A percentile compares a stretch with the other conserved stretches of the same genome.
phyloP scores from a whole-genome alignment of 2,797 vertebrate genomes.

The Steatocranus sp. region DNA sequence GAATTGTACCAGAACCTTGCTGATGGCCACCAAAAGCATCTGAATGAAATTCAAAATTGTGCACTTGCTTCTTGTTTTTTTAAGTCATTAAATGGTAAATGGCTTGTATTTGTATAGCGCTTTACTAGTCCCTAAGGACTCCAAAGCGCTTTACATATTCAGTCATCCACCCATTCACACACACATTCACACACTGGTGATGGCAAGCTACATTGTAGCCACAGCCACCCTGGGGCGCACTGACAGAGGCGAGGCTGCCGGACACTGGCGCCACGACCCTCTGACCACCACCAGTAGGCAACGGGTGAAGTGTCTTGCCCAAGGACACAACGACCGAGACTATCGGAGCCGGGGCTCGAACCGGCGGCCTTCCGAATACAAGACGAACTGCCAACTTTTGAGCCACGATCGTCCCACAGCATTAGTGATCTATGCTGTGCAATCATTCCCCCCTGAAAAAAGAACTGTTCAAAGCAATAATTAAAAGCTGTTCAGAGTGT shows the following conservation, averaged over 20 bases:
- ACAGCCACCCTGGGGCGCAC: not conserved
- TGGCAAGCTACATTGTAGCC: not conserved
- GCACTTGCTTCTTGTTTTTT: not conserved
- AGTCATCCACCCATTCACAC: not conserved
- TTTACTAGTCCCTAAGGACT: not conserved
- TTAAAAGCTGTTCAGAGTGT: not conserved
- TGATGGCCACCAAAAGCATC: not conserved
- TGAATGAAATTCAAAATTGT: not conserved
- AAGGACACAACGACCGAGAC: not conserved
- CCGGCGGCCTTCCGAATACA: not conserved
- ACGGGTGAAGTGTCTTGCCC: not conserved
- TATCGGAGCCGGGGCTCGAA: fast-evolving
- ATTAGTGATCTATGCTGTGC: not conserved
- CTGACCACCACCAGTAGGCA: not conserved
- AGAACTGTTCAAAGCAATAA: not conserved
- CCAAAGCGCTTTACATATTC: not conserved
- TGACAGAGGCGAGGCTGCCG: not conserved
- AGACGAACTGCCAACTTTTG: not conserved
- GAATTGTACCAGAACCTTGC: not conserved
- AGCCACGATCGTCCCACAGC: not conserved
- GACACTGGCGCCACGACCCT: not conserved
- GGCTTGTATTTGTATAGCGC: not conserved
- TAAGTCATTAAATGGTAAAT: not conserved
- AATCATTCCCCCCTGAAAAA: not conserved
- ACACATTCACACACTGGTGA: not conserved